Evolutionary conservation across 2,113 vertebrate genomes (phyloP), one percentile per base, ranked within the genome.

Genomic region (Corydoras maculifer): DNA sequence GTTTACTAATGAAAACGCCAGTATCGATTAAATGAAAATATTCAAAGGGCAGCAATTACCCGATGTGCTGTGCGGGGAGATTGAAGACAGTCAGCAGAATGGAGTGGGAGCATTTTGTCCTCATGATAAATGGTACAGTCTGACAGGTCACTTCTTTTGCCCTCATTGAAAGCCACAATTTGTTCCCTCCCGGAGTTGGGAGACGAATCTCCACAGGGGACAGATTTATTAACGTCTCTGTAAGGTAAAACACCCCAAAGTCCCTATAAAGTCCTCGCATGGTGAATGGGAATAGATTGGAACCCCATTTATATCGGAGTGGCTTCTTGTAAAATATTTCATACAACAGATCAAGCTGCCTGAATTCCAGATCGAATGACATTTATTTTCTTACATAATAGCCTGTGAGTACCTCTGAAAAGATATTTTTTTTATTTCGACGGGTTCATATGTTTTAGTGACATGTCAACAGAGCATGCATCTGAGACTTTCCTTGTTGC

Each of bases 141-240:
- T 89, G 91, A 91, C 90, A 92, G 93, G 93, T 92, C 91, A 91
- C 90, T 91, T 91, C 86, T 91, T 88, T 91, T 89, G 86, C 86
- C 65, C 77, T 55, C 75, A 66, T 77, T 84, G 87, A 87, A 92
- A 93, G 89, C 90, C 89, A 94, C 92, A 93, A 93, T 95, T 93
- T 92, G 91, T 91, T 92, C 89, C 88, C 90, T 91, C 83, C 77
- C 66, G 86, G 85, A 87, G 87, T 84, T 89, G 84, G 83, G 84
- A 91, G 88, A 91, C 88, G 83, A 90, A 92, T 92, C 92, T 92
- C 84, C 85, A 87, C 83, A 84, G 85, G 85, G 91, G 93, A 95
- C 92, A 94, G 93, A 95, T 94, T 94, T 94, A 96, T 92, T 83
- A 88, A 85, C 84, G 84, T 90, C 91, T 88, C 85, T 85, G 83